phyloP scores from a whole-genome alignment of 2,888 invertebrate species.

The Palloptera scutellata region DNA sequence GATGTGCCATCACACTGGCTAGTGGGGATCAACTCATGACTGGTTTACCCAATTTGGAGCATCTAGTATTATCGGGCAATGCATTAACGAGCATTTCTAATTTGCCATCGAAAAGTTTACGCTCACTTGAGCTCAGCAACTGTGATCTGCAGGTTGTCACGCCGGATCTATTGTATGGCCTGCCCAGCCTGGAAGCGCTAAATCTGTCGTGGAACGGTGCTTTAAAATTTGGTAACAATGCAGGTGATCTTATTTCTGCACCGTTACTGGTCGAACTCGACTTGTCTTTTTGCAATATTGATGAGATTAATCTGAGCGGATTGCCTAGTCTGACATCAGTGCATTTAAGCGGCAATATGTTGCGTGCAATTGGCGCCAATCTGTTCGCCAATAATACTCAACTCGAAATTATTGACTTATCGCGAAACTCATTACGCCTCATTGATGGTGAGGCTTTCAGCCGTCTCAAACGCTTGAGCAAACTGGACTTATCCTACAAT shows the following conservation, averaged over 20 bases:
- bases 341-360: constrained; percentile 71
- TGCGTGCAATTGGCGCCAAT: constrained; percentile 67
- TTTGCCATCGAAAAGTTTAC: constrained; percentile 66
- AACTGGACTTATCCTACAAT: constrained; percentile 76
- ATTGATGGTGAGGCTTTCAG: constrained; percentile 71
- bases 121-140: constrained; percentile 69
- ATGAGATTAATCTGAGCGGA: constrained; percentile 69
- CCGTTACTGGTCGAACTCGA: constrained; percentile 68
- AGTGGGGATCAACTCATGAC: constrained; percentile 62
- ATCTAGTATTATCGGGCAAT: constrained; percentile 68
- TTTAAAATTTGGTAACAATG: constrained; percentile 59
- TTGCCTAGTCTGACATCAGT: constrained; percentile 70
- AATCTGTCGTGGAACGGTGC: constrained; percentile 71
- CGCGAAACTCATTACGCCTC: constrained; percentile 72
- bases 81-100: constrained; percentile 65
- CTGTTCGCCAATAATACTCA: constrained; percentile 71
- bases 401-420: constrained; percentile 71
- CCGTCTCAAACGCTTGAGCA: constrained; percentile 68
- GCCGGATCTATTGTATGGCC: constrained; percentile 67
- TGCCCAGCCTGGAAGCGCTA: constrained; percentile 70
- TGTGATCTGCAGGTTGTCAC: constrained; percentile 68
- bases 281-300: constrained; percentile 71
- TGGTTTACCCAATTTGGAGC: constrained; percentile 67
- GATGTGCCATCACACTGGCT: constrained; percentile 70
- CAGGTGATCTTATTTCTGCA: constrained; percentile 65